A percentile compares a stretch with the other conserved stretches of the same genome.
phyloP scores from a whole-genome alignment of 2,888 invertebrate genomes.

The Alloplasta piceator region DNA sequence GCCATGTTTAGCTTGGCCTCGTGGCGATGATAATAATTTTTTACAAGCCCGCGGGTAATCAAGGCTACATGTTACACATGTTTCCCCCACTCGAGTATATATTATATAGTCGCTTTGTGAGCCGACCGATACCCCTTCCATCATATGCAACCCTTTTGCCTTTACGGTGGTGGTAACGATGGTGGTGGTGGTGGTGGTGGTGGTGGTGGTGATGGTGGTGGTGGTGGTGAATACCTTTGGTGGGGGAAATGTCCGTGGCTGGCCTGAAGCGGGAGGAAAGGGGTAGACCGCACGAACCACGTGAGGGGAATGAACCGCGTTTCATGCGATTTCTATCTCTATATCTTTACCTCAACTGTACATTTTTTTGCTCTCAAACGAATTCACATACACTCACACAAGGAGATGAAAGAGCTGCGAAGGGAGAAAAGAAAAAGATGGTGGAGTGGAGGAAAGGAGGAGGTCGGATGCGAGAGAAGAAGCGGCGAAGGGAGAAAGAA shows the following conservation, averaged over 20 bases:
- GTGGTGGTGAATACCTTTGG: conserved; percentile 48
- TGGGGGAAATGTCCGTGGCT: conserved; percentile 62
- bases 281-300: conserved; percentile 69
- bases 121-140: conserved; percentile 70
- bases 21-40: conserved; percentile 79
- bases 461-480: conserved; percentile 52
- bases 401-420: background rate
- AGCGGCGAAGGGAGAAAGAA: conserved; percentile 41
- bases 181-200: conserved; percentile 54
- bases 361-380: background rate
- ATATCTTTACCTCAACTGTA: conserved; percentile 1
- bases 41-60: conserved; percentile 81
- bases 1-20: conserved; percentile 33
- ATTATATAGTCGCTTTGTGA: conserved; percentile 37
- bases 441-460: conserved; percentile 51
- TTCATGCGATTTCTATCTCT: conserved; percentile 42
- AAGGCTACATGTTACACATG: conserved; percentile 81
- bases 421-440: conserved; percentile 22
- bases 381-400: background rate
- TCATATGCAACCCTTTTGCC: conserved; percentile 66
- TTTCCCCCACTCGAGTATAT: conserved; percentile 65
- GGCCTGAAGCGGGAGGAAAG: conserved; percentile 62
- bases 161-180: conserved; percentile 61
- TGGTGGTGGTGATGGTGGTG: conserved; percentile 41
- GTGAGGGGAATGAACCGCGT: conserved; percentile 63